Evolutionary conservation across 2,113 vertebrate species (phyloP), one percentile per base, ranked within the genome.

Genomic region (Spermophilus dauricus): DNA sequence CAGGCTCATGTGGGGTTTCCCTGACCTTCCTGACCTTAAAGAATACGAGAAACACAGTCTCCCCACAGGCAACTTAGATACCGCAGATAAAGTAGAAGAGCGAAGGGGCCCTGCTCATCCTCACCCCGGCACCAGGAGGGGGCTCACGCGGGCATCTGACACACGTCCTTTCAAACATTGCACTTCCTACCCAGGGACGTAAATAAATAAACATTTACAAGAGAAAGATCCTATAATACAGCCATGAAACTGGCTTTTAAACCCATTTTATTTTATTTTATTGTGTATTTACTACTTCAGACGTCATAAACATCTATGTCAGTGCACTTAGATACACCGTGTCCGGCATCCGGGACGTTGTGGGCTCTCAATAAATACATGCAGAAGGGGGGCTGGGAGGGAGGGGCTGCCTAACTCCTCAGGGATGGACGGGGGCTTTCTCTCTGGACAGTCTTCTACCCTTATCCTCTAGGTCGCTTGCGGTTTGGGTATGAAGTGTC

Each of bases 201-300:
- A 91, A 94, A 77, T 80, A 91, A 91, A 58, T 39, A 65, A 5
- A 34, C 3, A 4, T 81, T 81, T 93, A 80, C 39, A 78, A 65
- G 85, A 78, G 11, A 4, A 45, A 16, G n/a, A 39, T 70, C 86
- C 1, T 76, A 77, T 81, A 93, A 63, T 22, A 32, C 28, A 51
- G 37, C 73, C 11, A 2, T 24, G 42, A 91, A 80, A 85, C 72
- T 75, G 78, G 65, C 70, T 85, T 95, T 94, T 86, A 87, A 92
- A 58, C 34, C 58, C 56, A 93, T 85, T 82, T 95, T 69, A 82
- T 94, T 95, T 95, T 53, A 67, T 85, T 90, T 90, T 92, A 72
- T 72, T 84, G 69, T 81, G n/a, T 80, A 45, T 78, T 96, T 95
- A 94, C 77, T 84, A 48, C 76, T 53, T 94, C 42, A 51, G 84